Base-by-base conservation (phyloP, 2,888 invertebrate species). In the Lissonota sp. region DNA sequence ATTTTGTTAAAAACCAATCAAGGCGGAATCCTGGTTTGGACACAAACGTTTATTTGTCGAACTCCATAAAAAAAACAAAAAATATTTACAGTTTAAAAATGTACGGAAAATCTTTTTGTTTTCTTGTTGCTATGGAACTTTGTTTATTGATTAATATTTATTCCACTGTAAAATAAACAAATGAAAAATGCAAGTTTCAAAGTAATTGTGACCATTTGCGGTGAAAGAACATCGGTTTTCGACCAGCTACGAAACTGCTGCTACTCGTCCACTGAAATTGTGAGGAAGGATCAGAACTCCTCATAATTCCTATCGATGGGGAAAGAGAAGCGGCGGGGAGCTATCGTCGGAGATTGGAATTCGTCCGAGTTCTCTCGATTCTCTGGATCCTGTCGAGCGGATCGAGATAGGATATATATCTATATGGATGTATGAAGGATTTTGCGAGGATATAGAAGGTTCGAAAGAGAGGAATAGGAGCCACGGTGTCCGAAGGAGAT, bases 211-310 rank as follows among this genome's bases (percentile, higher is more conserved):
- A 53, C 44, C 39, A 6, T 44, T 44, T 42, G n/a, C 10, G 53
- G 53, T 12, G 26, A 10, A 16, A 7, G 26, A 49, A n/a, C 8
- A 10, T 8, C 44, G 53, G 26, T 63, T 26, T 63, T 63, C 8
- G 63, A 72, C 62, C 49, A 55, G 57, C 73, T 63, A 49, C 62
- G 14, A 67, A 26, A 49, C 42, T 12, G 14, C 37, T 51, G 55
- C 42, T 40, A n/a, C 40, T 57, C 42, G 57, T 40, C 57, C 6
- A 8, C 60, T 66, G 74, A 40, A 69, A 71, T 58, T 58, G 75
- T 51, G 63, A 71, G 64, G 64, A 71, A n/a, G 58, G 64, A 71
- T 80, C 67, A 75, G 64, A 80, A 75, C 69, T 80, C 70, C 75
- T 80, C 79, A 75, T 75, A 74, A 75, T 80, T 71, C 66, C 70